Evolutionary conservation across 2,888 invertebrate species (phyloP), one percentile per base, ranked within the genome.

Genomic region (Kuschelorhynchus macadamiae): DNA sequence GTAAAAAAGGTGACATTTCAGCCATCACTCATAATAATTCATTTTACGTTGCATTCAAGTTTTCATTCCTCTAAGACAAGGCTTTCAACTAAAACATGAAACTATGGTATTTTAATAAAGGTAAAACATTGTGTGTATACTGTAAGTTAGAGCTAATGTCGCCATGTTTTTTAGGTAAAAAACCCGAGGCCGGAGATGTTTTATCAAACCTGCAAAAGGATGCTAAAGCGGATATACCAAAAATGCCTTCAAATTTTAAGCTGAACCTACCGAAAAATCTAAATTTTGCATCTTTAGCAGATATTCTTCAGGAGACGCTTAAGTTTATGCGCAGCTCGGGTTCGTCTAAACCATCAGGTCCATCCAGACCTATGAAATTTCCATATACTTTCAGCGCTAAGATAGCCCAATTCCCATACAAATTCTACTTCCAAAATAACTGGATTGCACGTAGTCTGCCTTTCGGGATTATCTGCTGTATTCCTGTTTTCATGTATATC

Each of bases 301-400:
- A 25, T 14, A 20, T 30, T 14, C 5, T 49, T 8, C 59, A 30
- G 25, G 16, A 49, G 20, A 14, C 20, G 7, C 32, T 57, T 8
- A 57, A 57, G 4, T 12, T 17, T 12, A 12, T 57, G 2, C 30
- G 17, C 7, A 17, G 21, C 2, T 14, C 39, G 12, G 30, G 21
- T 21, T 33, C 11, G 8, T 5, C 16, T 11, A 9, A 3, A 17
- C 18, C 21, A 5, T 3, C 46, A 4, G 50, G 41, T 3, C 32
- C 62, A 9, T 52, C 69, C 1, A 70, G 85, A 64, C 83, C 83
- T 18, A 88, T 89, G 89, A 88, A 86, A 76, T 90, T 80, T 77
- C 89, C 90, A 0, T 89, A 89, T 76, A 89, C 89, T 0, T 71
- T 84, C 0, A 65, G 85, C 0, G 88, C 88, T 0, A 87, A 88